phyloP scores from a whole-genome alignment of 2,888 invertebrate genomes.

The Hyppa rectilinea region DNA sequence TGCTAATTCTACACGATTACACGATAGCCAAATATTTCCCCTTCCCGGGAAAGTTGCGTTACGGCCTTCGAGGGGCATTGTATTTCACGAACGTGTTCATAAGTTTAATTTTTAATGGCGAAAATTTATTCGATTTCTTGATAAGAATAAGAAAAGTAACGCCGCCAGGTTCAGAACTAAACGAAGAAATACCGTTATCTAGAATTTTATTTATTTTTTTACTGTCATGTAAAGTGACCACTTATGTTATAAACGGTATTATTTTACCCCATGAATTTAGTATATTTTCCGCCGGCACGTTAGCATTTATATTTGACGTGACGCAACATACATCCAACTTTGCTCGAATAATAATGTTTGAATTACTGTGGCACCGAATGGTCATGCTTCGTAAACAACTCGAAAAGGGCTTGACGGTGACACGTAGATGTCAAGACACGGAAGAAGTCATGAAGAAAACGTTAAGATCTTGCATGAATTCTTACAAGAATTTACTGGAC shows the following conservation, averaged over 20 bases:
- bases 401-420: neutral
- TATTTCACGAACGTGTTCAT: neutral
- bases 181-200: slow-evolving; percentile 7
- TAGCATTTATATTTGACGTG: neutral
- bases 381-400: slow-evolving; percentile 6
- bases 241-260: neutral
- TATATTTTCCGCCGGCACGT: rapidly evolving
- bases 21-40: rapidly evolving
- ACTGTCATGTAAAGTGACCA: rapidly evolving
- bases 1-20: neutral
- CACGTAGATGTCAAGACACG: slow-evolving; percentile 5
- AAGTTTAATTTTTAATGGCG: neutral
- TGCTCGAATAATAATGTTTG: slow-evolving; percentile 28
- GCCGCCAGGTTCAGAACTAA: too few relatives aligned
- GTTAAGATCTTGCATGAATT: neutral
- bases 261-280: rapidly evolving
- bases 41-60: rapidly evolving
- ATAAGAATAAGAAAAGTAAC: neutral
- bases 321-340: neutral
- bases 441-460: slow-evolving; percentile 19
- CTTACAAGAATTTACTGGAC: slow-evolving; percentile 23
- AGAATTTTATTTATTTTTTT: neutral
- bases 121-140: slow-evolving; percentile 11
- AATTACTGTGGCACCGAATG: slow-evolving; percentile 21
- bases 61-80: too few relatives aligned